Conservation (phyloP, 2,113 vertebrate genomes). For the Lipotes vexillifer region DNA sequence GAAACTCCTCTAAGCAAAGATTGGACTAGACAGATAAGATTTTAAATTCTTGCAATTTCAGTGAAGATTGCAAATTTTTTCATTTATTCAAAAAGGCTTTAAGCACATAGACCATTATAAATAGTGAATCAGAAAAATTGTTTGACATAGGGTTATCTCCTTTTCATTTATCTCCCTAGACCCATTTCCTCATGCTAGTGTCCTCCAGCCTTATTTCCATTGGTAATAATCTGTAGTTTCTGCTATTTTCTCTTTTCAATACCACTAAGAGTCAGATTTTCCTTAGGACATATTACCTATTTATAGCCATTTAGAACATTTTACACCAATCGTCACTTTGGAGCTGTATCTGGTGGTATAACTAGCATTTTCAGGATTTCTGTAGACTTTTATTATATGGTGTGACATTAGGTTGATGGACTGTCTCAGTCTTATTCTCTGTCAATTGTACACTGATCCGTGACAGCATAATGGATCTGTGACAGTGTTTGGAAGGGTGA, state of each 20-base stretch:
- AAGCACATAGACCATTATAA: slow-evolving; percentile 52
- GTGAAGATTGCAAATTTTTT: slow-evolving; percentile 11
- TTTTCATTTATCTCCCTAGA: slow-evolving; percentile 61
- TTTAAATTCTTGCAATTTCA: slow-evolving; percentile 57
- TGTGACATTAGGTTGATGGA: slow-evolving; percentile 84
- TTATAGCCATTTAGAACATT: slow-evolving; percentile 69
- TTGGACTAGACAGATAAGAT: background rate
- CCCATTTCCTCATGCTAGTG: slow-evolving; percentile 30
- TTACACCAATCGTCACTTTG: slow-evolving; percentile 64
- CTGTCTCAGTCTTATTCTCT: slow-evolving; percentile 83
- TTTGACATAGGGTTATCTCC: slow-evolving; percentile 51
- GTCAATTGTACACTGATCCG: slow-evolving; percentile 81
- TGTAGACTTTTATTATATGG: slow-evolving; percentile 81
- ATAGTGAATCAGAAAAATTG: slow-evolving; percentile 65
- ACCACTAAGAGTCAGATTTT: slow-evolving; percentile 61
- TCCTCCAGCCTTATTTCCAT: slow-evolving; percentile 71
- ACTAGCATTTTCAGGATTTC: slow-evolving; percentile 81
- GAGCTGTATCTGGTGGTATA: slow-evolving; percentile 66
- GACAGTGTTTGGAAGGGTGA: slow-evolving; percentile 73
- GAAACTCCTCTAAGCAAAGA: background rate
- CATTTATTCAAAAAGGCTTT: slow-evolving; percentile 49
- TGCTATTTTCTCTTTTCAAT: slow-evolving; percentile 64
- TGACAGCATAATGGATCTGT: slow-evolving; percentile 82
- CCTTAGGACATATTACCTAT: slow-evolving; percentile 63
- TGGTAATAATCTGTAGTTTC: slow-evolving; percentile 71